Evolutionary conservation across 2,797 vertebrate species (phyloP).

Genomic region (Setipinna tenuifilis): DNA sequence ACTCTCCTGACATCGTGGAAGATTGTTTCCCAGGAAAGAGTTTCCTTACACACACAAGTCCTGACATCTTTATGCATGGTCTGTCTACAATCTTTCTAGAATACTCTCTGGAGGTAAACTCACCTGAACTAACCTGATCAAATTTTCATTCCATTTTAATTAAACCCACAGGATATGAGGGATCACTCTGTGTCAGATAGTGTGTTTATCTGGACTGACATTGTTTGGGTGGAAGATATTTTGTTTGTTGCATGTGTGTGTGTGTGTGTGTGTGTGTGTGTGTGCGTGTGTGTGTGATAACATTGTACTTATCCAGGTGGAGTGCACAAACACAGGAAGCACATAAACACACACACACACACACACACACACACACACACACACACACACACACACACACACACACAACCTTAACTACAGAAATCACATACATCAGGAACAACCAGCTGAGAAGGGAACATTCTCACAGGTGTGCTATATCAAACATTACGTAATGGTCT

Average conservation of each 20-base stretch:
- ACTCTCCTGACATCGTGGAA: not conserved
- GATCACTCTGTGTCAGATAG: not conserved
- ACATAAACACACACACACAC: slow-evolving; percentile 28
- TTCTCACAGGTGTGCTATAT: slow-evolving; percentile 25
- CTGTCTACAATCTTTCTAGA: not conserved
- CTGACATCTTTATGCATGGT: not conserved
- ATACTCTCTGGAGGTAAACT: not conserved
- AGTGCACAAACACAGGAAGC: too few species aligned
- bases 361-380: slow-evolving; percentile 20
- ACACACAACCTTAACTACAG: slow-evolving; percentile 24
- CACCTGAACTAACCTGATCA: not conserved
- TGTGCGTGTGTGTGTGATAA: not conserved
- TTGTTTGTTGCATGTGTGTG: not conserved
- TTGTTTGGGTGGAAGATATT: not conserved
- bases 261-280: not conserved
- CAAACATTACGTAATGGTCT: slow-evolving; percentile 9
- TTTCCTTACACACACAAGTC: not conserved
- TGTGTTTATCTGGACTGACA: not conserved
- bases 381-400: slow-evolving; percentile 22
- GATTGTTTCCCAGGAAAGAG: not conserved
- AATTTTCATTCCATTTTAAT: slow-evolving; percentile 6
- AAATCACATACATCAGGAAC: not conserved
- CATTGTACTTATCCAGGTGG: too few species aligned
- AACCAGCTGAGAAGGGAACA: not conserved
- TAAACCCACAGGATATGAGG: not conserved